These are phyloP conservation scores for Oncorhynchus mykiss DNA, from an alignment of 2,113 vertebrate genomes.

Conservation along the genomic window DNA sequence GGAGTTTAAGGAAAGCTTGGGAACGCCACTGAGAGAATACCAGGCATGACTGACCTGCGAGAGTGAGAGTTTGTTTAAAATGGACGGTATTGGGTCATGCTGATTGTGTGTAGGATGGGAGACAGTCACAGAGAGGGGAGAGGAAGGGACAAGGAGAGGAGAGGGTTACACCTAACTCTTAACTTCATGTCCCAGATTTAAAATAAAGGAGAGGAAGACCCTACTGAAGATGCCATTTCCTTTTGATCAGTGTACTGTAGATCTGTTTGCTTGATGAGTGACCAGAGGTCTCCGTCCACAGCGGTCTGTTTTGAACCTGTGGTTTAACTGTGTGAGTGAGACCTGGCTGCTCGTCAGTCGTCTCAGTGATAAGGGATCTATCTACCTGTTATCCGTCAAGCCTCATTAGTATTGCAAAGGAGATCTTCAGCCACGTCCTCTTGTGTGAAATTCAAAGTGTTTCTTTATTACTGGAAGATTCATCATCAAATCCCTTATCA, in stretches of 20 bases:
- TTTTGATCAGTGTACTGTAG: background rate
- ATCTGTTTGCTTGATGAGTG: background rate
- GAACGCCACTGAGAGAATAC: constrained; percentile 48
- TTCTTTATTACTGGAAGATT: constrained; percentile 21
- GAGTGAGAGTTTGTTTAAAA: background rate
- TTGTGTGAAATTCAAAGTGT: background rate
- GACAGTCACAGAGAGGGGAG: background rate
- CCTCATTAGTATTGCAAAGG: constrained; percentile 63
- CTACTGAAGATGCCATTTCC: background rate
- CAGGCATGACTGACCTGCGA: constrained; percentile 49
- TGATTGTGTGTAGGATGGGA: background rate
- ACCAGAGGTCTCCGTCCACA: background rate
- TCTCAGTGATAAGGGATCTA: constrained; percentile 67
- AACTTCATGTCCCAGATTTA: background rate
- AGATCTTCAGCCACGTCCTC: constrained; percentile 14
- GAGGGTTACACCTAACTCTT: background rate
- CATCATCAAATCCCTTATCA: background rate
- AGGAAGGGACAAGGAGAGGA: background rate
- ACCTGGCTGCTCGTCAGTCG: constrained; percentile 64
- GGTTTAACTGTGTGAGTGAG: constrained; percentile 37
- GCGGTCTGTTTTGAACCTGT: constrained; percentile 14
- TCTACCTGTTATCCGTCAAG: constrained; percentile 60
- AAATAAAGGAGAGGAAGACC: background rate
- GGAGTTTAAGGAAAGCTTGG: constrained; percentile 57
- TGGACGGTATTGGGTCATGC: background rate